These are phyloP conservation scores for Xestia ashworthii DNA, from an alignment of 2,888 invertebrate species.

Conservation along the genomic window DNA sequence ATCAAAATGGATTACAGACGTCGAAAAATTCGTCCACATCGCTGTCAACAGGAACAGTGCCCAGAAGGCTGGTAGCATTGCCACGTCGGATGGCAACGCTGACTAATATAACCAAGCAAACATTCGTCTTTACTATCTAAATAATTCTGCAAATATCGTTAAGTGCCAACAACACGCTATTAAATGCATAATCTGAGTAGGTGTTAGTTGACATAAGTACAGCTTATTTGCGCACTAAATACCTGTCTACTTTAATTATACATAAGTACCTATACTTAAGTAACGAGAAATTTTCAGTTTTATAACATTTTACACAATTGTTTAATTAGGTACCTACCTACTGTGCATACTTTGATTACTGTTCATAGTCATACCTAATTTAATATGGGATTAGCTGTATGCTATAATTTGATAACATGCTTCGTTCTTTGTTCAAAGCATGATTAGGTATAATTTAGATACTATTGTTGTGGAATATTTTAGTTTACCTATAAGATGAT, in stretches of 20 bases:
- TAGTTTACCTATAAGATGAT: not conserved
- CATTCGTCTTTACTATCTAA: not conserved
- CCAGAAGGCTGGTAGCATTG: too few relatives aligned
- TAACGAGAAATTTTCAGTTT: not conserved
- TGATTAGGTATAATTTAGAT: not conserved
- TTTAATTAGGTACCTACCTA: not conserved
- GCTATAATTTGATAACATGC: not conserved
- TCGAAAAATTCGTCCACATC: too few relatives aligned
- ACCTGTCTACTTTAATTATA: not conserved
- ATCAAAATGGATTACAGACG: too few relatives aligned
- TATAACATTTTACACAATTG: not conserved
- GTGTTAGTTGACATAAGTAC: not conserved
- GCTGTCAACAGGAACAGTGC: too few relatives aligned
- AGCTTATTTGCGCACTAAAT: constrained; percentile 9
- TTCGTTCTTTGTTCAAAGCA: not conserved
- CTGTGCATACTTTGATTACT: not conserved
- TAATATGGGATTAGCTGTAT: not conserved
- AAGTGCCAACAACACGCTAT: not conserved
- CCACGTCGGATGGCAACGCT: too few relatives aligned
- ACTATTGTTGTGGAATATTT: not conserved
- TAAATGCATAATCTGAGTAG: not conserved
- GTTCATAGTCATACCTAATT: not conserved
- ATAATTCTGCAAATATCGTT: constrained; percentile 19
- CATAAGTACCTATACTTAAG: too few relatives aligned
- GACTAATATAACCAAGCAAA: constrained; percentile 7